Percentiles rank a stretch among this genome's conserved stretches.
Conservation (phyloP, 92 coral and sea anemone genomes). For the Siderastrea radians region DNA sequence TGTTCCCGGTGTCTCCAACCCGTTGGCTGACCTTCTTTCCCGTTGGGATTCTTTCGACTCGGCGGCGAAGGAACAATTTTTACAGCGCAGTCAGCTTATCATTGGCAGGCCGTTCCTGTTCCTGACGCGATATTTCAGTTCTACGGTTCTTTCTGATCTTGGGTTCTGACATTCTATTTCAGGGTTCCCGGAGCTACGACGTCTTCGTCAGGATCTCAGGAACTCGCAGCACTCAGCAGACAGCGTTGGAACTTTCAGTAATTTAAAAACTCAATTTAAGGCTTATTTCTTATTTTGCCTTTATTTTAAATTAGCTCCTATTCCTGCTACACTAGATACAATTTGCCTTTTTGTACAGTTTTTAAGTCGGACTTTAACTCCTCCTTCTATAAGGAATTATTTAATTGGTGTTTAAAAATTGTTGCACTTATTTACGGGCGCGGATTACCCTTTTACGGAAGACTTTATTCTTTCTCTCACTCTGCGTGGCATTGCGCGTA, state of each 20-base stretch:
- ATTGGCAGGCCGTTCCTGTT: slow-evolving; percentile 2
- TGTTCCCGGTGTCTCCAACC: not conserved
- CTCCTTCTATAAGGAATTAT: slow-evolving; percentile 22
- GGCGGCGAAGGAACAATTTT: not conserved
- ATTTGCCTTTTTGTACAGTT: slow-evolving; percentile 28
- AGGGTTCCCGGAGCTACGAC: not conserved
- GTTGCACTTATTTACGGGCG: not conserved
- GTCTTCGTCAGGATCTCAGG: slow-evolving; percentile 20
- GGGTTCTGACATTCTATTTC: not conserved
- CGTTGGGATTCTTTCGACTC: not conserved
- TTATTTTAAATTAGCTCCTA: not conserved
- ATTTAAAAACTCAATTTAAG: too few species aligned
- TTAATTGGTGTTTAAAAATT: slow-evolving; percentile 29
- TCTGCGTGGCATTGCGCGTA: slow-evolving; percentile 21
- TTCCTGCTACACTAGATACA: slow-evolving; percentile 38
- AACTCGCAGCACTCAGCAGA: not conserved
- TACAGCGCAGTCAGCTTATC: not conserved
- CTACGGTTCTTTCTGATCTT: too few species aligned
- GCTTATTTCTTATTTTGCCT: slow-evolving; percentile 29
- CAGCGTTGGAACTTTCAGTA: too few species aligned
- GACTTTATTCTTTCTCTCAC: not conserved
- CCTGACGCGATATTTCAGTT: slow-evolving; percentile 2
- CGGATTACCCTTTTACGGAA: too few species aligned
- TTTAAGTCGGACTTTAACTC: slow-evolving; percentile 20
- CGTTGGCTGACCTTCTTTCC: too few species aligned